Conservation (phyloP, 2,113 vertebrate genomes). For the Centrocercus urophasianus region DNA sequence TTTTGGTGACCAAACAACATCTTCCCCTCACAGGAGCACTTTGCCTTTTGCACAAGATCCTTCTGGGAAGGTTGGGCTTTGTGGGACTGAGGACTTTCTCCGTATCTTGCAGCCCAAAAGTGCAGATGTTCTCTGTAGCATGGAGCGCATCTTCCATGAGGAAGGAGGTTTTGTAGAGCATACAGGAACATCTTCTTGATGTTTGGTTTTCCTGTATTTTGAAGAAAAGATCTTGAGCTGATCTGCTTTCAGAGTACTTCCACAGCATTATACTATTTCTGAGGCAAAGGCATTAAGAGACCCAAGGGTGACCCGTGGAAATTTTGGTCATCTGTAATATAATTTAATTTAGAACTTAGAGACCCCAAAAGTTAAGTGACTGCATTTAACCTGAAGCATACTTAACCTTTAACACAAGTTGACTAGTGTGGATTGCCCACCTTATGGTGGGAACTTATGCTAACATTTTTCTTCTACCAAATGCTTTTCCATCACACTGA, state of each 20-base stretch:
- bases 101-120: neutral
- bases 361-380: neutral
- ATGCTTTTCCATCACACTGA: slow-evolving; percentile 44
- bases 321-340: neutral
- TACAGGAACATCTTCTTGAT: neutral
- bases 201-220: neutral
- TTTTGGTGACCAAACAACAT: neutral
- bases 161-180: neutral
- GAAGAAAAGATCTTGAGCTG: neutral
- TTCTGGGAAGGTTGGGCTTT: accelerated
- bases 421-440: neutral
- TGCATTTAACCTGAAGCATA: neutral
- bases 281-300: neutral
- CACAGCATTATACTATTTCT: neutral
- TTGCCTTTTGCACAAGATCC: neutral
- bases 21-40: neutral
- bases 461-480: slow-evolving; percentile 42
- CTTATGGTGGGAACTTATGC: neutral
- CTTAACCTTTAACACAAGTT: slow-evolving; percentile 4
- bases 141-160: neutral
- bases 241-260: neutral
- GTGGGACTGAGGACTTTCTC: neutral
- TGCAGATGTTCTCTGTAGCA: neutral
- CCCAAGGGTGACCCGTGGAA: neutral
- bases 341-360: slow-evolving; percentile 8